These are phyloP conservation scores for Pluvianellus socialis DNA, from an alignment of 2,113 vertebrate genomes.

Conservation along the genomic window DNA sequence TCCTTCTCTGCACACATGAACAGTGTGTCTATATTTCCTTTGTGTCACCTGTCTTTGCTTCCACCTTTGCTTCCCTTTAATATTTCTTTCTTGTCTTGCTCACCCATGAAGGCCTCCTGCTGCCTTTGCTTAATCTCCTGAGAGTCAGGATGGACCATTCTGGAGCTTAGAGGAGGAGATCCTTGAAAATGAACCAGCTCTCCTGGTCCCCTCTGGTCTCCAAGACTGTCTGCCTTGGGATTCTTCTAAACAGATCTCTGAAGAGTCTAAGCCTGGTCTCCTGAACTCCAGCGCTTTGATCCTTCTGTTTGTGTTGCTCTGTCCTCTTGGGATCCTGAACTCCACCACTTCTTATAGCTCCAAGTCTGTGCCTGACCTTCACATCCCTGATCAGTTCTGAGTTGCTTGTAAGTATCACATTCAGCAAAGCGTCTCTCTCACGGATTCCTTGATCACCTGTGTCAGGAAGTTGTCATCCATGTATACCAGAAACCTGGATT, in stretches of 20 bases:
- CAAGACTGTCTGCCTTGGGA: not conserved
- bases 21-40: not conserved
- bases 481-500: not conserved
- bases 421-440: not conserved
- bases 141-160: not conserved
- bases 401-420: not conserved
- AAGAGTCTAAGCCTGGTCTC: not conserved
- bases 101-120: not conserved
- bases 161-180: not conserved
- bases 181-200: not conserved
- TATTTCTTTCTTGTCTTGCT: not conserved
- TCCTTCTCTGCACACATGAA: not conserved
- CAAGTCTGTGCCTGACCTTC: not conserved
- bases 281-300: not conserved
- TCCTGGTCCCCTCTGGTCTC: not conserved
- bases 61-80: not conserved
- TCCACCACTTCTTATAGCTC: not conserved
- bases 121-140: not conserved
- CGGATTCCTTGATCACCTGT: too few relatives aligned
- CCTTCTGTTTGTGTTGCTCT: not conserved
- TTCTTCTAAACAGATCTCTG: not conserved
- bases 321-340: not conserved
- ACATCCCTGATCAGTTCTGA: not conserved
- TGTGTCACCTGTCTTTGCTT: not conserved
- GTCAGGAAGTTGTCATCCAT: not conserved